These are phyloP conservation scores for Trachymyrmex cornetzi DNA, from an alignment of 1,140 invertebrate genomes.

Conservation along the genomic window DNA sequence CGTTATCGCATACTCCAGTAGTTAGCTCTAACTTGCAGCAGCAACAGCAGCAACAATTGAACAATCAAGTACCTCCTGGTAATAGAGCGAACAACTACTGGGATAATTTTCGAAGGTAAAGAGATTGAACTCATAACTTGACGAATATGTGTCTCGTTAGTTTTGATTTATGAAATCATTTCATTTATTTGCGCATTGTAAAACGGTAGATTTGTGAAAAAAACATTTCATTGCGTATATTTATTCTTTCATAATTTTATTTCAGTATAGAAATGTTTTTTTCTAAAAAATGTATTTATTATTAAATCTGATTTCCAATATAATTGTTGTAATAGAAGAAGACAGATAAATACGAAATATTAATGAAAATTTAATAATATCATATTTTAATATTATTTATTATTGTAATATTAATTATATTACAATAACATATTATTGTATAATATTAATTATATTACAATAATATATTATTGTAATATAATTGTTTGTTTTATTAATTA, in stretches of 20 bases:
- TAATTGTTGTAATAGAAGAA: conserved; percentile 1
- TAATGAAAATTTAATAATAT: conserved; percentile 12
- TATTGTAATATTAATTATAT: not conserved
- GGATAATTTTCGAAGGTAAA: conserved; percentile 96
- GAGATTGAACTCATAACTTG: conserved; percentile 36
- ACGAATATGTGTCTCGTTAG: conserved; percentile 4
- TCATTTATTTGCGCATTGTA: conserved; percentile 17
- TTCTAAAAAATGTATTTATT: not conserved
- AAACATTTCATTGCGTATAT: conserved; percentile 42
- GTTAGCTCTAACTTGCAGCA: conserved; percentile 66
- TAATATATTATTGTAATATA: too few relatives aligned
- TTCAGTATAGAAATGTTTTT: not conserved
- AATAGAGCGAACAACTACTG: conserved; percentile 96
- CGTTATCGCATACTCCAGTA: conserved; percentile 70
- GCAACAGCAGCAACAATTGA: conserved; percentile 88
- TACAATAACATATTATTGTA: too few relatives aligned
- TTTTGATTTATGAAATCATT: conserved; percentile 16
- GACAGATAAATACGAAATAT: conserved; percentile 16
- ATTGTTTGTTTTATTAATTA: not conserved
- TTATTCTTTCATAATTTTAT: conserved; percentile 33
- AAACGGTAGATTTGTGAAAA: conserved; percentile 42
- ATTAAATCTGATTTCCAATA: conserved; percentile 10
- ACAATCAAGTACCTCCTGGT: conserved; percentile 95
- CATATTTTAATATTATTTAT: not conserved
- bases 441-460: not conserved